phyloP scores from a whole-genome alignment of 2,797 vertebrate genomes.

The Microhierax caerulescens region DNA sequence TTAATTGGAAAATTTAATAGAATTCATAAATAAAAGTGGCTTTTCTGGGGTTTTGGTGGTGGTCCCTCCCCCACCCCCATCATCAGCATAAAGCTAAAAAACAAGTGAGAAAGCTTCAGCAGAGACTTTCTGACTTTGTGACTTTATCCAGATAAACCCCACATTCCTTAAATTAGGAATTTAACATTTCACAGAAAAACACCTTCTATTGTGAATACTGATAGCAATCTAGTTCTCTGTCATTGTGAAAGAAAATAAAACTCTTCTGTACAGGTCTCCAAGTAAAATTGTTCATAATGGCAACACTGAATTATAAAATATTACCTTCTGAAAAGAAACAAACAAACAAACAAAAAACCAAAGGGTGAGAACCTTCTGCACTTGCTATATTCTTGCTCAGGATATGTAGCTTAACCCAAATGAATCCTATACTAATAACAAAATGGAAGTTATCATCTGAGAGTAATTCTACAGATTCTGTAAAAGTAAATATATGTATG shows the following conservation, averaged over 20 bases:
- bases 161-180: background rate
- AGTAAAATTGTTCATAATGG: background rate
- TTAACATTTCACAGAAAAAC: background rate
- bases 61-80: rapidly evolving
- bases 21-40: background rate
- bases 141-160: background rate
- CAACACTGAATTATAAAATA: background rate
- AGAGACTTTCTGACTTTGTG: background rate
- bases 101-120: background rate
- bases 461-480: background rate
- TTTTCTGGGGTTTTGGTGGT: rapidly evolving
- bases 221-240: background rate
- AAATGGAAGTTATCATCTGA: background rate
- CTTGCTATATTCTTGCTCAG: background rate
- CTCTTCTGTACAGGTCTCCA: background rate
- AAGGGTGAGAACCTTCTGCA: background rate
- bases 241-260: background rate
- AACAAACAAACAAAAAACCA: background rate
- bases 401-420: background rate
- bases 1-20: background rate
- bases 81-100: background rate
- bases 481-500: background rate
- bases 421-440: background rate
- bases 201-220: background rate
- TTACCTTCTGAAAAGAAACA: background rate